Evolutionary conservation across 2,797 vertebrate genomes (phyloP).

Genomic region (Ambastaia sidthimunki): DNA sequence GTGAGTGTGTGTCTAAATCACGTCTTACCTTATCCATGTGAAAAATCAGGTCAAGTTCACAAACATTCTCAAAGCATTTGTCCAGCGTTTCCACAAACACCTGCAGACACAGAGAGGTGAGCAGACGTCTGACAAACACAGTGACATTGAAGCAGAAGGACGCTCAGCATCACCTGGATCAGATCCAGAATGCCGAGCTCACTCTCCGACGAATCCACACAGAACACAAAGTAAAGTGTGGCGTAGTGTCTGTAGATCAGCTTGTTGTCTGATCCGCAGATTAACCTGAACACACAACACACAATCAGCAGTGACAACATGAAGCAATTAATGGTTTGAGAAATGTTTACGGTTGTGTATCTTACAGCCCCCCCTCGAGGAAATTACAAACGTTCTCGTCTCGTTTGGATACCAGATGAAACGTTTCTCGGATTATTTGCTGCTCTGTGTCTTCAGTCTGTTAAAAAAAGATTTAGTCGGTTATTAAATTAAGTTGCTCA

Average conservation of each 20-base stretch:
- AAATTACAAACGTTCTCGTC: slow-evolving; percentile 99
- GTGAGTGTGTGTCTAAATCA: neutral
- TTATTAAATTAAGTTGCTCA: neutral
- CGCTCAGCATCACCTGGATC: slow-evolving; percentile 85
- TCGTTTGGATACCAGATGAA: slow-evolving; percentile 96
- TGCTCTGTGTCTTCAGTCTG: slow-evolving; percentile 98
- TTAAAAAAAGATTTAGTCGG: neutral
- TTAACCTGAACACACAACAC: slow-evolving; percentile 78
- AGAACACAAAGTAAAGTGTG: slow-evolving; percentile 98
- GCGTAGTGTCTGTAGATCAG: slow-evolving; percentile 98
- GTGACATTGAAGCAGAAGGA: neutral
- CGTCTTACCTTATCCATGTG: slow-evolving; percentile 93
- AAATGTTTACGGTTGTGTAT: neutral
- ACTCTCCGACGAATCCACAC: slow-evolving; percentile 98
- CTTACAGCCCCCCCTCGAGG: slow-evolving; percentile 98
- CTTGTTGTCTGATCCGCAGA: slow-evolving; percentile 97
- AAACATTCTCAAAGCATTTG: slow-evolving; percentile 99
- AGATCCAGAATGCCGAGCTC: slow-evolving; percentile 98
- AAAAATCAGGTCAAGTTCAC: slow-evolving; percentile 98
- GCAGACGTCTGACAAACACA: neutral
- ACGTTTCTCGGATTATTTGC: slow-evolving; percentile 98
- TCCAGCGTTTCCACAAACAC: slow-evolving; percentile 99
- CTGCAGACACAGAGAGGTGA: slow-evolving; percentile 67
- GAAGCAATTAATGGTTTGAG: neutral
- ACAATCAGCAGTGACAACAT: neutral